Evolutionary conservation across 2,888 invertebrate genomes (phyloP), one percentile per base, ranked within the genome.

Genomic region (Prosapia bicincta): DNA sequence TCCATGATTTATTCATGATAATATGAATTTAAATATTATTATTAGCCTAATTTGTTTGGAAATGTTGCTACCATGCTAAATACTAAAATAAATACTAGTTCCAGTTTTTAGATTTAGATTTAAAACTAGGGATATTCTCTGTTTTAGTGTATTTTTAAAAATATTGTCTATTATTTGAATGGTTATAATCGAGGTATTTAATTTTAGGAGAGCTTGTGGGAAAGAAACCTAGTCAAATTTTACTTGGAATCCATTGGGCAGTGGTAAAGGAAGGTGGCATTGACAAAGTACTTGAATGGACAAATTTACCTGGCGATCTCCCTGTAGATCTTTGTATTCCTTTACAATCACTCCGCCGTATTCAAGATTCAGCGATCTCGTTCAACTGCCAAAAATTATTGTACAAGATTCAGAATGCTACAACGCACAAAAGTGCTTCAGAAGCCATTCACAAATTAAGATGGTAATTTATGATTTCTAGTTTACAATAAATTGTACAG

Each of bases 381-480:
- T 86, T 86, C 82, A 87, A 87, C 54, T 86, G 88, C 66, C 84
- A 87, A 2, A 86, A 86, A 70, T 88, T 88, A 74, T 83, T 92
- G 68, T 84, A 87, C 38, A 86, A 86, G 26, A 85, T 92, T 72
- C 90, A 92, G 82, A 91, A 90, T 82, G 90, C 90, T 0, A 90
- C 89, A 0, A 86, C 88, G 0, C 91, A 92, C 81, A 84, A 83
- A 75, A 86, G 86, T 78, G 90, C 91, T 3, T 20, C 54, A 5
- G 54, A 54, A 54, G 54, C 54, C 0, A 82, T 92, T 10, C 85
- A 87, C 80, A 84, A 86, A 75, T 83, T 91, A 38, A 87, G 87
- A 71, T 87, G 89, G 90, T 91, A 84, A 83, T 83, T 71, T 66
- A n/a, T 30, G 9, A 30, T 30, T 30, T 6, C 9, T 30, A 9